Conservation (phyloP, 2,113 vertebrate species). For the Mungos mungo region DNA sequence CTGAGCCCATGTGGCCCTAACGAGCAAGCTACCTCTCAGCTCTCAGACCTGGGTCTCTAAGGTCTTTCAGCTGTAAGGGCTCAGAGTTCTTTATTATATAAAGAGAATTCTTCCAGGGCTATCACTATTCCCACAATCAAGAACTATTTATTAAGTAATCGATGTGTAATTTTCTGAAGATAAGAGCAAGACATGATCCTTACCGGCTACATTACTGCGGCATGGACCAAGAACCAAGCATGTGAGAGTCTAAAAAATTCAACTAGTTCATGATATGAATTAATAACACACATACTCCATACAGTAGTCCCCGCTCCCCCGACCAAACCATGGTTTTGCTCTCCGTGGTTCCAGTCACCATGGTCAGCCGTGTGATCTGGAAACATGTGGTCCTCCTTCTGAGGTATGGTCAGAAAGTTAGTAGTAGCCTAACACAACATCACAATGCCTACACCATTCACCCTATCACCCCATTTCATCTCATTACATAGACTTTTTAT, state of each 20-base stretch:
- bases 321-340: background rate
- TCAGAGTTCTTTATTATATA: background rate
- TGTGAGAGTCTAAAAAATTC: background rate
- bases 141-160: slow-evolving; percentile 46
- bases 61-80: background rate
- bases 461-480: background rate
- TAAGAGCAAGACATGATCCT: background rate
- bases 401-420: too few species aligned
- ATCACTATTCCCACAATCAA: slow-evolving; percentile 13
- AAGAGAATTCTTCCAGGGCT: slow-evolving; percentile 34
- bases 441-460: background rate
- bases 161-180: slow-evolving; percentile 7
- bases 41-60: background rate
- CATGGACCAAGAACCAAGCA: background rate
- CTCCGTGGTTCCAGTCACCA: background rate
- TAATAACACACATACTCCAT: background rate
- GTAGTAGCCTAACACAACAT: background rate
- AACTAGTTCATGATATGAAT: background rate
- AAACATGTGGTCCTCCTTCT: background rate
- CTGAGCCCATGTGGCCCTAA: background rate
- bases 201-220: background rate
- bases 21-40: background rate
- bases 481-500: background rate
- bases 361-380: background rate
- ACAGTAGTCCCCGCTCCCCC: background rate